Conservation (phyloP, 2,113 vertebrate genomes). For the Bos indicus region DNA sequence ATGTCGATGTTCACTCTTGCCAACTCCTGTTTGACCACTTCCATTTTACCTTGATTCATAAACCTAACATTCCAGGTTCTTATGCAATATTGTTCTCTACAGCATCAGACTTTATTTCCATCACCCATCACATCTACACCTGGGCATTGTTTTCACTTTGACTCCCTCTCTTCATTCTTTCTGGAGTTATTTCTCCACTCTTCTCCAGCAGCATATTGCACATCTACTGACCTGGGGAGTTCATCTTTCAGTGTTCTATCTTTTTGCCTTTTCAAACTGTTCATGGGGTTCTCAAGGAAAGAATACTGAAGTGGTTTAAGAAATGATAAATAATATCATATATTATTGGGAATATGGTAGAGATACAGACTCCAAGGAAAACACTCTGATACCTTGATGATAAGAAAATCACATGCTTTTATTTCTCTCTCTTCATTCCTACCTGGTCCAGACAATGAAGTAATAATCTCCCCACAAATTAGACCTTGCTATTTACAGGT, state of each 20-base stretch:
- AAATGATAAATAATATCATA: background rate
- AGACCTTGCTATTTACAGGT: background rate
- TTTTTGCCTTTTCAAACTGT: background rate
- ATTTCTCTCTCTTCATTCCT: background rate
- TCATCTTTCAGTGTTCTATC: background rate
- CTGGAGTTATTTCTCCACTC: background rate
- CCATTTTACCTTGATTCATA: background rate
- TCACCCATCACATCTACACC: background rate
- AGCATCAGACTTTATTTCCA: background rate
- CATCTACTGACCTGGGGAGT: background rate
- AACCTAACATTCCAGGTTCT: background rate
- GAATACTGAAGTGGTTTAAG: background rate
- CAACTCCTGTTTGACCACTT: background rate
- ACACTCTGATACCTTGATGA: background rate
- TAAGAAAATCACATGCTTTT: background rate
- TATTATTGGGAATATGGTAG: background rate
- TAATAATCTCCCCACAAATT: background rate
- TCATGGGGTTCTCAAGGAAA: background rate
- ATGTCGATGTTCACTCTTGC: background rate
- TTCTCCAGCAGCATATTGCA: background rate
- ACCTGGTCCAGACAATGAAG: background rate
- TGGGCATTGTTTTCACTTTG: background rate
- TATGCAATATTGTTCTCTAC: background rate
- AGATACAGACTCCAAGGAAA: background rate
- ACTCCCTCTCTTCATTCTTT: background rate